Percentiles rank a stretch among this genome's conserved stretches.
These are phyloP conservation scores for Eupithecia pulchellata DNA, from an alignment of 2,888 invertebrate species.

Conservation along the genomic window DNA sequence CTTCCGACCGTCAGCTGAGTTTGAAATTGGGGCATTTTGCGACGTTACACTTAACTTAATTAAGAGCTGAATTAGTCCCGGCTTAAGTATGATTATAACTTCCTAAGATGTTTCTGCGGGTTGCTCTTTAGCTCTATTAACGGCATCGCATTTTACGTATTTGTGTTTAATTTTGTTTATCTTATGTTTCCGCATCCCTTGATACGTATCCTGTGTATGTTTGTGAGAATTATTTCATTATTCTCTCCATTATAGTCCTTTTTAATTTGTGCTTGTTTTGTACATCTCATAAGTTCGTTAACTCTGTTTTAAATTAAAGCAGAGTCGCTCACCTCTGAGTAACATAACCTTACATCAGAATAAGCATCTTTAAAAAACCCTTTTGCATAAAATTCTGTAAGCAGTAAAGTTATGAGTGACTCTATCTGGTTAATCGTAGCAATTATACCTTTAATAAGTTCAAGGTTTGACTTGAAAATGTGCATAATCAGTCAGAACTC, in stretches of 20 bases:
- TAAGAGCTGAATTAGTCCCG: slow-evolving; percentile 79
- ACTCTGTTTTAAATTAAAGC: slow-evolving; percentile 28
- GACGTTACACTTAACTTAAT: slow-evolving; percentile 78
- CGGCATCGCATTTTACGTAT: slow-evolving; percentile 52
- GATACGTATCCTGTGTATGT: slow-evolving; percentile 31
- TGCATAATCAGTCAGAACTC: slow-evolving; percentile 72
- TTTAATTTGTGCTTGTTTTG: slow-evolving; percentile 26
- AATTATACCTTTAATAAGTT: slow-evolving; percentile 61
- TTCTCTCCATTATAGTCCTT: slow-evolving; percentile 17
- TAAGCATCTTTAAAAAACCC: slow-evolving; percentile 34
- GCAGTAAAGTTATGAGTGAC: slow-evolving; percentile 34
- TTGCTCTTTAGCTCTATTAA: slow-evolving; percentile 53
- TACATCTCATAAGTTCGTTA: slow-evolving; percentile 29
- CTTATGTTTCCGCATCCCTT: slow-evolving; percentile 44
- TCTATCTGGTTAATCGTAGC: slow-evolving; percentile 39
- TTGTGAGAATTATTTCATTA: slow-evolving; percentile 20
- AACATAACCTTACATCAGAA: slow-evolving; percentile 29
- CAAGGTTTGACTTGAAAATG: slow-evolving; percentile 71
- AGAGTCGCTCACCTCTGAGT: slow-evolving; percentile 27
- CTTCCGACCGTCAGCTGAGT: slow-evolving; percentile 71
- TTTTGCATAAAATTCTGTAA: slow-evolving; percentile 38
- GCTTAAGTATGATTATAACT: slow-evolving; percentile 77
- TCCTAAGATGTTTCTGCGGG: slow-evolving; percentile 67
- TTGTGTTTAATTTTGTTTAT: slow-evolving; percentile 52
- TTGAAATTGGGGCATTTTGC: slow-evolving; percentile 75